Evolutionary conservation across 2,888 invertebrate genomes (phyloP), one percentile per base, ranked within the genome.

Genomic region (Phalera bucephala): DNA sequence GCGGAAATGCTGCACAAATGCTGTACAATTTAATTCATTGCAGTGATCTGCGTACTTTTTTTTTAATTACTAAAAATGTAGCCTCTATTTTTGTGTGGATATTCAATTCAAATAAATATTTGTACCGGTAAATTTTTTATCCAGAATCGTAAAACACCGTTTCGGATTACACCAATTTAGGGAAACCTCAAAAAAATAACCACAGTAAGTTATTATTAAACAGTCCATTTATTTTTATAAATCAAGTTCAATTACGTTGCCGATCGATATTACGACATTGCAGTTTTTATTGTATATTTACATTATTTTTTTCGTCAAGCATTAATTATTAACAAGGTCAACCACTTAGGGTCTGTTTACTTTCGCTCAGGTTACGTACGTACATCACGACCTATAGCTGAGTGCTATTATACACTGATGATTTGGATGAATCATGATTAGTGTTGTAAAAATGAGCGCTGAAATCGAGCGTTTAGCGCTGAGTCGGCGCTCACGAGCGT

Each of bases 291-390:
- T 27, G 7, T 14, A 14, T 27, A 7, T 25, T 27, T n/a, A 4
- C 9, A 14, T 25, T 12, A 12, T 25, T 17, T 25, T 25, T 11
- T 25, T 12, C 12, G 25, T 1, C 12, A 7, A 13, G 12, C 8
- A 22, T 37, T 47, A 45, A 47, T 53, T 47, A 37, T 33, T 33
- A 33, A 26, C 54, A 57, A 57, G 59, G 61, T 55, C 45, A 49
- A 5, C 35, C 32, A 33, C 30, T 34, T 23, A 23, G 20, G 34
- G 36, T 36, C 49, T 33, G 51, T 45, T 47, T 36, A 40, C 54
- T 55, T 52, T 54, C 52, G 43, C 58, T 52, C 41, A n/a, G 38
- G 36, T 54, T 55, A 47, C 52, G 38, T 55, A 47, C 52, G 38
- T 52, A 48, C 45, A 46, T 39, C 28, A 45, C 31, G 36, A 44